Evolutionary conservation across 2,888 invertebrate species (phyloP).

Genomic region (Brachycybe producta): DNA sequence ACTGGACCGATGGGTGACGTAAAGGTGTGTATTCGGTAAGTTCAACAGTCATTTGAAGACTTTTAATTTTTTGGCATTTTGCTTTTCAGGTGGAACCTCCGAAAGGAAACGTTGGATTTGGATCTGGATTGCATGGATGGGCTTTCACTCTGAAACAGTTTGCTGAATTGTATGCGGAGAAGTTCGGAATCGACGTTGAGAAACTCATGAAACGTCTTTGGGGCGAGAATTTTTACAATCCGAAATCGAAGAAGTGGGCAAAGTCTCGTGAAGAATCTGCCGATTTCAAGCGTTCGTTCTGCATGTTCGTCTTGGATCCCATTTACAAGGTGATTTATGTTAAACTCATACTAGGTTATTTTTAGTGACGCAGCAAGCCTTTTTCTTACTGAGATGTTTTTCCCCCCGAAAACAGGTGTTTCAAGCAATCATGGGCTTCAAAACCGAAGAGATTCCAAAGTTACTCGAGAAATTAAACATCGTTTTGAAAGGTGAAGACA

Average conservation of each 20-base stretch:
- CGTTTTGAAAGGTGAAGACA: constrained; percentile 82
- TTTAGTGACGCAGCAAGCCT: not conserved
- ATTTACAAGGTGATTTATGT: constrained; percentile 75
- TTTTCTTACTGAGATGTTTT: not conserved
- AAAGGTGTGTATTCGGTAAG: constrained; percentile 49
- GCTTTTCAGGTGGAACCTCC: constrained; percentile 67
- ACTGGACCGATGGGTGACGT: constrained; percentile 99
- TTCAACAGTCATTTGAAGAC: not conserved
- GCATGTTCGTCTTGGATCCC: constrained; percentile 96
- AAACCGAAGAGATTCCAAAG: constrained; percentile 80
- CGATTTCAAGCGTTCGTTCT: constrained; percentile 96
- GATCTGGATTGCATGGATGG: constrained; percentile 99
- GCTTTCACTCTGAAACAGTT: constrained; percentile 99
- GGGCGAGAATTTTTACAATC: constrained; percentile 99
- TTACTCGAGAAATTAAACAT: constrained; percentile 85
- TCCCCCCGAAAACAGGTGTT: constrained; percentile 44
- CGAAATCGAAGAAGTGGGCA: constrained; percentile 95
- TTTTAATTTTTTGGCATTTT: not conserved
- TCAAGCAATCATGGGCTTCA: constrained; percentile 78
- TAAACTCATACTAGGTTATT: not conserved
- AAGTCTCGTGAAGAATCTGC: constrained; percentile 62
- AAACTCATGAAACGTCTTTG: constrained; percentile 90
- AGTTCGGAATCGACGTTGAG: constrained; percentile 93
- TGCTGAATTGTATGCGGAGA: constrained; percentile 96
- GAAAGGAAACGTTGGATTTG: constrained; percentile 98